Percentiles rank a stretch among this genome's conserved stretches.
Conservation (phyloP, 2,113 vertebrate species). For the Cynocephalus volans region DNA sequence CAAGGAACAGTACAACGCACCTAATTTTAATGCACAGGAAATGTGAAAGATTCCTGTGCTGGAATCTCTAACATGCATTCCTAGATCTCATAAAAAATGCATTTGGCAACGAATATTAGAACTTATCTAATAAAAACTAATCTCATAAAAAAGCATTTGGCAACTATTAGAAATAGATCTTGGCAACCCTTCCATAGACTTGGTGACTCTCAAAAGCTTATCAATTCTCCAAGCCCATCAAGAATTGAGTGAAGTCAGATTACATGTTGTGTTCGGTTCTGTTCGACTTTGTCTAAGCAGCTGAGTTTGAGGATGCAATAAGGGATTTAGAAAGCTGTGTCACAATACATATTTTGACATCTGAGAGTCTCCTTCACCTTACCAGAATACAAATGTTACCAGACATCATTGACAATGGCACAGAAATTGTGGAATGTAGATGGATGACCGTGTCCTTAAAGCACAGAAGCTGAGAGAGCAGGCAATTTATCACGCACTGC, state of each 20-base stretch:
- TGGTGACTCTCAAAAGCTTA: not conserved
- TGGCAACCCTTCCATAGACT: not conserved
- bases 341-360: constrained; percentile 19
- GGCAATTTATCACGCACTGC: constrained; percentile 36
- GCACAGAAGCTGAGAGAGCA: not conserved
- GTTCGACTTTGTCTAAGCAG: not conserved
- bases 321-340: not conserved
- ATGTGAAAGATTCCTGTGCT: not conserved
- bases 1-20: not conserved
- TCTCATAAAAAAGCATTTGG: not conserved
- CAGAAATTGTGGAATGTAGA: constrained; percentile 15
- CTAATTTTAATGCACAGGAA: not conserved
- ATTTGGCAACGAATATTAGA: not conserved
- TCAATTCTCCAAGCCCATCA: not conserved
- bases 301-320: not conserved
- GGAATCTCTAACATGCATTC: not conserved
- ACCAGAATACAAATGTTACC: not conserved
- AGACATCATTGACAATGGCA: constrained; percentile 47
- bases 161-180: not conserved
- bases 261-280: not conserved
- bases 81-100: not conserved
- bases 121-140: not conserved
- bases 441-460: not conserved
- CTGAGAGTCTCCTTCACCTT: constrained; percentile 35
- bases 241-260: not conserved